These are phyloP conservation scores for Lycorma delicatula DNA, from an alignment of 1,140 invertebrate species.

Conservation along the genomic window DNA sequence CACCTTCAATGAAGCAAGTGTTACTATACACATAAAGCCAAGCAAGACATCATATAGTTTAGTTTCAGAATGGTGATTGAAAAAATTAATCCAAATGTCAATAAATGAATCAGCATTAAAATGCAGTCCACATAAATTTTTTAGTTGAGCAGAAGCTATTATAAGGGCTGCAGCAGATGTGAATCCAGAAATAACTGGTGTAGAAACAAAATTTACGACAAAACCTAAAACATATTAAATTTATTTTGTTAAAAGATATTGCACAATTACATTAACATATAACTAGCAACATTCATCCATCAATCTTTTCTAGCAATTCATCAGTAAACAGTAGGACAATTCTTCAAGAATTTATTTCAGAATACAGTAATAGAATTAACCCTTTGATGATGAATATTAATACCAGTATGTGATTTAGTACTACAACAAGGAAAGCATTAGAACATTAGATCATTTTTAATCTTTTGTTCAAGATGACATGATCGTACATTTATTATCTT, in stretches of 20 bases:
- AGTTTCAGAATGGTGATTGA: constrained; percentile 50
- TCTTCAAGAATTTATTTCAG: too few relatives aligned
- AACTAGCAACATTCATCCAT: too few relatives aligned
- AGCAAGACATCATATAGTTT: constrained; percentile 55
- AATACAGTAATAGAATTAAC: too few relatives aligned
- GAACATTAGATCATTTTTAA: too few relatives aligned
- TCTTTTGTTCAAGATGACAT: too few relatives aligned
- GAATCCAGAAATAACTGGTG: constrained; percentile 88
- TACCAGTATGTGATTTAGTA: too few relatives aligned
- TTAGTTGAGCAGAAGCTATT: constrained; percentile 81
- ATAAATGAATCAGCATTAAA: constrained; percentile 64
- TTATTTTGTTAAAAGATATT: neutral
- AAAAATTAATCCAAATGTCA: constrained; percentile 55
- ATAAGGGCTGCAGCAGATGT: constrained; percentile 89
- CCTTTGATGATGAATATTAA: too few relatives aligned
- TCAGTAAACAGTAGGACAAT: too few relatives aligned
- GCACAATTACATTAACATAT: too few relatives aligned
- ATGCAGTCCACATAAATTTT: constrained; percentile 67
- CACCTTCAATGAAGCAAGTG: constrained; percentile 61
- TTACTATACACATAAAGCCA: constrained; percentile 57
- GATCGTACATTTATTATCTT: too few relatives aligned
- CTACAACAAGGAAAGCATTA: too few relatives aligned
- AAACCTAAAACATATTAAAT: constrained; percentile 57
- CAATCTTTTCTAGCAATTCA: too few relatives aligned
- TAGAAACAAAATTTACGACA: constrained; percentile 88